Evolutionary conservation across 1,140 invertebrate genomes (phyloP), one percentile per base, ranked within the genome.

Genomic region (Drosophila bocqueti): DNA sequence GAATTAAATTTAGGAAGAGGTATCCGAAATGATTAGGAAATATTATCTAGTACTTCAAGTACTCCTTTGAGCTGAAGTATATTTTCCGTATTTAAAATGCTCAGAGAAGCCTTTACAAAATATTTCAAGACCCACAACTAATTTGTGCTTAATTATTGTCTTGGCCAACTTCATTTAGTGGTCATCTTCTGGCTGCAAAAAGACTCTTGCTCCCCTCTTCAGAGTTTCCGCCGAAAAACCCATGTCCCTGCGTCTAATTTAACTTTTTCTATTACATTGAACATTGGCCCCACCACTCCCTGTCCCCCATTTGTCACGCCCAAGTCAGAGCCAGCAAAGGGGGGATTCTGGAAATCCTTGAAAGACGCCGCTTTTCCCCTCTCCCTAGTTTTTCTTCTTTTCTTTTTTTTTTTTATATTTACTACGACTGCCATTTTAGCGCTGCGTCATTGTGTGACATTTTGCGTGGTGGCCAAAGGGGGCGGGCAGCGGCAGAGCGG

Each of bases 211-310:
- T 7, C 21, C 13, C 15, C 5, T 1, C 15, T 24, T 31, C 11
- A 21, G 36, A 21, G 18, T 10, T 16, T 16, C 5, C 15, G 6
- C 15, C 26, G 18, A 21, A 58, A 66, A 40, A 54, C 38, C 75
- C 59, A 67, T 63, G 83, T 72, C 68, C 71, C 74, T 90, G 81
- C 78, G 81, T 87, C 74, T 89, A 89, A 87, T 87, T 87, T 89
- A 89, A 87, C 81, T 87, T 87, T 87, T 87, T 87, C 84, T 87
- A 87, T 87, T 87, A 89, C 65, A 87, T 84, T 81, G 81, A 84
- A 83, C 84, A 83, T 55, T 72, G 76, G 63, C 49, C 40, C 40
- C 36, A 3, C 21, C 21, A 0, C n/a, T 16, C 9, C 24, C 26
- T 49, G 60, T 63, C 45, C 54, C 71, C 76, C 80, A 87, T 87